These are phyloP conservation scores for Rafetus swinhoei DNA, from an alignment of 2,113 vertebrate genomes.

Conservation along the genomic window DNA sequence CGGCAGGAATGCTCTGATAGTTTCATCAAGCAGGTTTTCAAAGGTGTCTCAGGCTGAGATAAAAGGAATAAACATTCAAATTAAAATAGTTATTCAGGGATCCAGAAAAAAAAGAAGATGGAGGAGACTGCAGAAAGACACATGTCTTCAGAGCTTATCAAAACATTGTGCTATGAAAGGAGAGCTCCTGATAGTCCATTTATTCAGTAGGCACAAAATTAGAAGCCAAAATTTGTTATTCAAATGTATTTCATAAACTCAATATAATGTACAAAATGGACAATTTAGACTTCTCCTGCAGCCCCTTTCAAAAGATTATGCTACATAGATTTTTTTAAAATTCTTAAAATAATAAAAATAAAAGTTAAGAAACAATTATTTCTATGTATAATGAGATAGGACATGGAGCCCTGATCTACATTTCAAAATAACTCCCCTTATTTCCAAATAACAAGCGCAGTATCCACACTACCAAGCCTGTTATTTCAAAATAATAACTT, in stretches of 20 bases:
- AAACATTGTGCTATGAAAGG: neutral
- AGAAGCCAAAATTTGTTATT: neutral
- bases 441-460: too few species aligned
- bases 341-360: neutral
- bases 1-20: neutral
- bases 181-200: neutral
- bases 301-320: too few species aligned
- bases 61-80: neutral
- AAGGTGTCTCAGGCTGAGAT: neutral
- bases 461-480: too few species aligned
- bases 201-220: neutral
- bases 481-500: too few species aligned
- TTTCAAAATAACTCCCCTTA: too few species aligned
- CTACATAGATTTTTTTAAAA: neutral
- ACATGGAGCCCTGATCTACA: neutral
- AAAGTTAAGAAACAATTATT: neutral
- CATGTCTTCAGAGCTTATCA: neutral
- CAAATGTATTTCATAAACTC: neutral
- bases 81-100: neutral
- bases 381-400: neutral
- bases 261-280: neutral
- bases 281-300: neutral
- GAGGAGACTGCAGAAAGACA: neutral
- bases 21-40: neutral
- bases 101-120: neutral